These are phyloP conservation scores for Papilio protenor DNA, from an alignment of 2,888 invertebrate genomes.

Conservation along the genomic window DNA sequence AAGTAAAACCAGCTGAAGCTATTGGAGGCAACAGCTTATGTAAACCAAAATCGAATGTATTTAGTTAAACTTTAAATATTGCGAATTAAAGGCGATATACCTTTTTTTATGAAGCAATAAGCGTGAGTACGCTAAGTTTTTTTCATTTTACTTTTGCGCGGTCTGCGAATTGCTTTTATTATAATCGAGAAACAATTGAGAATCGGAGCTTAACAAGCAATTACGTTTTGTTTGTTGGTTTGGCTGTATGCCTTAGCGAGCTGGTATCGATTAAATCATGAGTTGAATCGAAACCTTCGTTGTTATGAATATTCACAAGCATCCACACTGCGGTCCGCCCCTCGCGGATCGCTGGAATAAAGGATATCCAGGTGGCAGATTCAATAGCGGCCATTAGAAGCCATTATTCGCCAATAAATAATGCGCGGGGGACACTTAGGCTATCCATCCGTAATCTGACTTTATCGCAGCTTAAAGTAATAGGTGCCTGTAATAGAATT, in stretches of 20 bases:
- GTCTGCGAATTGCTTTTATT: conserved; percentile 64
- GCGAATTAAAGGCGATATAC: neutral
- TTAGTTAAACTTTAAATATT: neutral
- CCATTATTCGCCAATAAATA: conserved; percentile 83
- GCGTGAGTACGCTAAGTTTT: conserved; percentile 59
- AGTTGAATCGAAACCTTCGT: conserved; percentile 59
- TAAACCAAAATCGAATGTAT: neutral
- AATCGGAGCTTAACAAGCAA: conserved; percentile 79
- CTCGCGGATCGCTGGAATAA: conserved; percentile 65
- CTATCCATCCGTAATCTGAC: conserved; percentile 66
- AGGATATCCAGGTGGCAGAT: conserved; percentile 79
- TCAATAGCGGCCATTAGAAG: conserved; percentile 82
- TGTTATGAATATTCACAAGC: conserved; percentile 78
- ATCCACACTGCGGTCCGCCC: conserved; percentile 60
- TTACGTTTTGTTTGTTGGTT: conserved; percentile 75
- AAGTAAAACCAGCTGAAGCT: neutral
- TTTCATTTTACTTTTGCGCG: conserved; percentile 62
- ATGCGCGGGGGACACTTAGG: conserved; percentile 72
- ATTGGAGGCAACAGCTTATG: neutral
- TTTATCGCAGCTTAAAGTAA: conserved; percentile 58
- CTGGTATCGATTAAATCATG: conserved; percentile 76
- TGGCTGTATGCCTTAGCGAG: conserved; percentile 60
- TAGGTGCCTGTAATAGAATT: conserved; percentile 70
- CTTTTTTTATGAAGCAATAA: neutral
- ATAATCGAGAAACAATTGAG: conserved; percentile 80